Evolutionary conservation across 2,888 invertebrate genomes (phyloP).

Genomic region (Lordiphosa andalusiaca): DNA sequence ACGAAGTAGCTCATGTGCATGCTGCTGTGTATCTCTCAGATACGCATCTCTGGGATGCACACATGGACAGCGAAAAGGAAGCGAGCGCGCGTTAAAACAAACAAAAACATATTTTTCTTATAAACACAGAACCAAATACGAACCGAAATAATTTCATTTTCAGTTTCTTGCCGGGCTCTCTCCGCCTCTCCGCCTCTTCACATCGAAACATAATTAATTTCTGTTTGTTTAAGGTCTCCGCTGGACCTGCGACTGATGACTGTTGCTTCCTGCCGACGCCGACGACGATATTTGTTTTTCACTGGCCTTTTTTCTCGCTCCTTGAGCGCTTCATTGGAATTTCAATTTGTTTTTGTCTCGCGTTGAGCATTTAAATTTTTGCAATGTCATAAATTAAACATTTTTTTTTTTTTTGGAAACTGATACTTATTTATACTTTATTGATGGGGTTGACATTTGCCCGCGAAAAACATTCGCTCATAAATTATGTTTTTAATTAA

Average conservation of each 20-base stretch:
- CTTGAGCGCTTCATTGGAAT: constrained; percentile 66
- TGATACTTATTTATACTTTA: constrained; percentile 52
- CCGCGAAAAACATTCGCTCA: constrained; percentile 49
- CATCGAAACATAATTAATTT: constrained; percentile 75
- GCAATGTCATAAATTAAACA: constrained; percentile 72
- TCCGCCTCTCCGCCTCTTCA: constrained; percentile 20
- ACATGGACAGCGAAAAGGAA: constrained; percentile 50
- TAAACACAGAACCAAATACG: constrained; percentile 52
- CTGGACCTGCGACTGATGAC: constrained; percentile 34
- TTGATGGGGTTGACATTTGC: constrained; percentile 49
- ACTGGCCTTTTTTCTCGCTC: constrained; percentile 32
- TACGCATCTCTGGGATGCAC: constrained; percentile 55
- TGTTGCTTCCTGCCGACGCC: constrained; percentile 56
- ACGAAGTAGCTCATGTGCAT: constrained; percentile 12
- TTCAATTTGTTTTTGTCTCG: constrained; percentile 50
- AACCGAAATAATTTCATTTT: constrained; percentile 64
- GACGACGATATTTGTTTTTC: constrained; percentile 38
- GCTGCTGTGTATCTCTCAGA: constrained; percentile 38
- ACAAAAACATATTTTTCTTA: constrained; percentile 73
- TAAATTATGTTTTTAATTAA: constrained; percentile 77
- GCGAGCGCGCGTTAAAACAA: constrained; percentile 63
- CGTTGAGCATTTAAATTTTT: constrained; percentile 62
- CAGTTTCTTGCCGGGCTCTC: constrained; percentile 20
- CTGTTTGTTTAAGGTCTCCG: constrained; percentile 69
- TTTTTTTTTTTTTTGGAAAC: constrained; percentile 49